phyloP scores from a whole-genome alignment of 2,888 invertebrate genomes.

The Pachydiplax longipennis region DNA sequence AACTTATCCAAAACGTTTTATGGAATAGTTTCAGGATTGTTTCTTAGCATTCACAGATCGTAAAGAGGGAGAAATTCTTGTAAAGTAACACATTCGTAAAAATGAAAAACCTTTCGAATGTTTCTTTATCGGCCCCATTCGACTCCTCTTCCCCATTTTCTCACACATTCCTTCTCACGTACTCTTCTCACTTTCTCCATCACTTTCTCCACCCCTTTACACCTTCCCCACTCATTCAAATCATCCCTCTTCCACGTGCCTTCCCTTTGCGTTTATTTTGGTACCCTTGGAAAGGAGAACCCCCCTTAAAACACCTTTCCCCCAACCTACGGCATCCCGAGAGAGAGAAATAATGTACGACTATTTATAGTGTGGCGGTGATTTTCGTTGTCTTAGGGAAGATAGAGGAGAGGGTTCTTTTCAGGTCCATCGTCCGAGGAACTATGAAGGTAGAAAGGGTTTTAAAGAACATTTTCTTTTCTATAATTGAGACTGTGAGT shows the following conservation, averaged over 20 bases:
- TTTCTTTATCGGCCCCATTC: background rate
- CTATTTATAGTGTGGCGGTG: background rate
- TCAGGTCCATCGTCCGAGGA: background rate
- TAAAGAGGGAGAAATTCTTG: too few species aligned
- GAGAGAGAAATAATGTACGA: background rate
- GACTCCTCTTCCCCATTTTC: background rate
- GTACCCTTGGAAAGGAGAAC: background rate
- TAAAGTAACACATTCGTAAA: too few species aligned
- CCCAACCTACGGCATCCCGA: background rate
- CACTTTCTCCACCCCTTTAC: background rate
- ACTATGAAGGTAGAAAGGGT: background rate
- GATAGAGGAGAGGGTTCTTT: background rate
- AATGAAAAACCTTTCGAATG: too few species aligned
- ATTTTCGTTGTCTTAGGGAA: background rate
- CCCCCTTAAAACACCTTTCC: background rate
- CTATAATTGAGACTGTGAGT: too few species aligned
- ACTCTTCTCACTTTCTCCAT: background rate
- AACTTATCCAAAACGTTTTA: too few species aligned
- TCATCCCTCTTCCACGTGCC: background rate
- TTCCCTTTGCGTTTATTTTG: conserved; percentile 4
- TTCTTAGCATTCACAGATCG: too few species aligned
- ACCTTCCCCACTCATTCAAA: background rate
- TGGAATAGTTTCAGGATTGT: too few species aligned
- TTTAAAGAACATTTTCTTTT: too few species aligned
- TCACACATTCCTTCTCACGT: background rate